Percentiles rank a stretch among this genome's conserved stretches.
Evolutionary conservation across 1,140 invertebrate species (phyloP).

Genomic region (Caenorhabditis latens): DNA sequence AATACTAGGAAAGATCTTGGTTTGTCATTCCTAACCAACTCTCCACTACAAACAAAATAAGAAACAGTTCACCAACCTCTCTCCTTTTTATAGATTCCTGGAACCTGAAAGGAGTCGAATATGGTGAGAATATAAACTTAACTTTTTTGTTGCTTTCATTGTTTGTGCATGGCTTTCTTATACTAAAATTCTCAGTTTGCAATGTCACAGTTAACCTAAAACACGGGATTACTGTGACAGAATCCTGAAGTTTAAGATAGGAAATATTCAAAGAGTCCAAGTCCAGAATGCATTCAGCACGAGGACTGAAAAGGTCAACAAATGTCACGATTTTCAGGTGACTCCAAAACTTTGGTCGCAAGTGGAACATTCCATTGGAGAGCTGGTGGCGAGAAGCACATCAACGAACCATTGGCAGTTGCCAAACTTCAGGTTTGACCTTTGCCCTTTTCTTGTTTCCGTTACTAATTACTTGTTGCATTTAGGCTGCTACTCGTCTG

Average conservation of each 20-base stretch:
- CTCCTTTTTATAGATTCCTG: constrained; percentile 8
- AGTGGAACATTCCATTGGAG: constrained; percentile 96
- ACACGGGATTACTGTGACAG: neutral
- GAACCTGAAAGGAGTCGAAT: constrained; percentile 47
- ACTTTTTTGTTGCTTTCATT: constrained; percentile 6
- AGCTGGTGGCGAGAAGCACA: constrained; percentile 95
- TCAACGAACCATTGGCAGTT: constrained; percentile 94
- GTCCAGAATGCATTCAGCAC: neutral
- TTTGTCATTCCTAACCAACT: neutral
- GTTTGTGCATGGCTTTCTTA: constrained; percentile 50
- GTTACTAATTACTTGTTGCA: constrained; percentile 17
- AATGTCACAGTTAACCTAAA: neutral
- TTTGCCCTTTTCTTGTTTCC: neutral
- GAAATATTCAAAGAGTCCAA: neutral
- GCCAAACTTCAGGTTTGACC: constrained; percentile 86
- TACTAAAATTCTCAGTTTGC: constrained; percentile 12
- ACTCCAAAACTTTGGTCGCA: constrained; percentile 87
- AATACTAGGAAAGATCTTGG: neutral
- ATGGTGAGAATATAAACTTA: neutral
- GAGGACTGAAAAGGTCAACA: neutral
- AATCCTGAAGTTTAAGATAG: neutral
- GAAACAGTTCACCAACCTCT: neutral
- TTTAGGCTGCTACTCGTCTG: constrained; percentile 85
- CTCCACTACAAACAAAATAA: too few species aligned
- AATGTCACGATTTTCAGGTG: constrained; percentile 78